These are phyloP conservation scores for Scalopus aquaticus DNA, from an alignment of 2,113 vertebrate genomes.

Conservation along the genomic window DNA sequence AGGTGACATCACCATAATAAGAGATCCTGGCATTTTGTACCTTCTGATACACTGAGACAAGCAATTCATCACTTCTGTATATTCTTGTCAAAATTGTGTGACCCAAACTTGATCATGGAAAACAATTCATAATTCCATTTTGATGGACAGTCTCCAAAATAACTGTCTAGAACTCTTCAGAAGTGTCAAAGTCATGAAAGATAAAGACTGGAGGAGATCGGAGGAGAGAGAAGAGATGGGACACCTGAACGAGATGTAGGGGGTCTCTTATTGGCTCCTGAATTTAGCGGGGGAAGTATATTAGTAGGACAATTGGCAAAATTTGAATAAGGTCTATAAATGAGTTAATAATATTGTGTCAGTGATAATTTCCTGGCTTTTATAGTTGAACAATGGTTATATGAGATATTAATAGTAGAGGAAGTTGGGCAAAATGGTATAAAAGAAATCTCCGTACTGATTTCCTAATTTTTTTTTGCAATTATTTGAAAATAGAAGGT, in stretches of 20 bases:
- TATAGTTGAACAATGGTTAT: not conserved
- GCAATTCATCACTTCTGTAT: not conserved
- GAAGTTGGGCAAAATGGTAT: not conserved
- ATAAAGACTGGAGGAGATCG: not conserved
- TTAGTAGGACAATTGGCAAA: not conserved
- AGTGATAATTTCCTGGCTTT: not conserved
- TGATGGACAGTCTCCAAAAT: not conserved
- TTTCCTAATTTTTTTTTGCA: not conserved
- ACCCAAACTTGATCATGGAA: not conserved
- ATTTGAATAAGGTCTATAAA: not conserved
- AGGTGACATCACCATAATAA: not conserved
- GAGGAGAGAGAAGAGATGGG: not conserved
- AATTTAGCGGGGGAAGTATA: not conserved
- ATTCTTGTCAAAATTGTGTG: not conserved
- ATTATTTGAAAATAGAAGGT: not conserved
- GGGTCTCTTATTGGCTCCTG: not conserved
- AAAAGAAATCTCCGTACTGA: not conserved
- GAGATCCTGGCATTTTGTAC: not conserved
- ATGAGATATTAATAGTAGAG: not conserved
- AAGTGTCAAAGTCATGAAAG: not conserved
- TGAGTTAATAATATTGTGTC: not conserved
- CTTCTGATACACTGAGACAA: not conserved
- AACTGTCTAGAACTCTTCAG: not conserved
- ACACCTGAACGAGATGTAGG: not conserved
- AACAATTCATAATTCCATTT: not conserved